Conservation (phyloP, 2,797 vertebrate species). For the Nannoperca australis region DNA sequence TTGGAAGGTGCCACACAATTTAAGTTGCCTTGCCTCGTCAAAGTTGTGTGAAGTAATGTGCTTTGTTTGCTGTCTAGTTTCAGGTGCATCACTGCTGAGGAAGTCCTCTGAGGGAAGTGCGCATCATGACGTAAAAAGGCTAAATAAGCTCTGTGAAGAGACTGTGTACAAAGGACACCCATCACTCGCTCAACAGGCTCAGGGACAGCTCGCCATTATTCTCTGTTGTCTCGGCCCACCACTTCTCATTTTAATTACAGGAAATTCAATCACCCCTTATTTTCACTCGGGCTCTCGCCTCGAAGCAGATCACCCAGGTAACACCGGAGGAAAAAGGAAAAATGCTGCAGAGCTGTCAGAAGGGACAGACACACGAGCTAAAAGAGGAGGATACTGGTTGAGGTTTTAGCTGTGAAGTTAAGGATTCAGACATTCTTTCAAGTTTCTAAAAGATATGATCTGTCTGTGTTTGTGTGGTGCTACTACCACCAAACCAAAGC, state of each 20-base stretch:
- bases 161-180: constrained; percentile 53
- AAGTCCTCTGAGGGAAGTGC: constrained; percentile 7
- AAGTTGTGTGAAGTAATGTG: constrained; percentile 1
- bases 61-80: constrained; percentile 8
- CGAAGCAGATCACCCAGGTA: constrained; percentile 79
- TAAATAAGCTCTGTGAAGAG: constrained; percentile 29
- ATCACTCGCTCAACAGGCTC: constrained; percentile 37
- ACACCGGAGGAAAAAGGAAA: constrained; percentile 67
- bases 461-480: not conserved
- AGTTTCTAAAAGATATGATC: not conserved
- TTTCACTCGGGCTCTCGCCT: constrained; percentile 50
- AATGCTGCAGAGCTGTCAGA: constrained; percentile 54
- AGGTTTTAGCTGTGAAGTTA: not conserved
- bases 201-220: constrained; percentile 71
- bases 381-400: not conserved
- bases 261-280: constrained; percentile 80
- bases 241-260: constrained; percentile 81
- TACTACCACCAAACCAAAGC: not conserved
- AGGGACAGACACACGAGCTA: constrained; percentile 11
- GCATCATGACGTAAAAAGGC: constrained; percentile 23
- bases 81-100: not conserved
- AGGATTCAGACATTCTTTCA: not conserved
- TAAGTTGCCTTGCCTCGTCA: no score
- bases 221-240: constrained; percentile 63
- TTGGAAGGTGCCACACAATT: not conserved